Conservation (phyloP, 2,113 vertebrate genomes). For the Pterocles gutturalis region DNA sequence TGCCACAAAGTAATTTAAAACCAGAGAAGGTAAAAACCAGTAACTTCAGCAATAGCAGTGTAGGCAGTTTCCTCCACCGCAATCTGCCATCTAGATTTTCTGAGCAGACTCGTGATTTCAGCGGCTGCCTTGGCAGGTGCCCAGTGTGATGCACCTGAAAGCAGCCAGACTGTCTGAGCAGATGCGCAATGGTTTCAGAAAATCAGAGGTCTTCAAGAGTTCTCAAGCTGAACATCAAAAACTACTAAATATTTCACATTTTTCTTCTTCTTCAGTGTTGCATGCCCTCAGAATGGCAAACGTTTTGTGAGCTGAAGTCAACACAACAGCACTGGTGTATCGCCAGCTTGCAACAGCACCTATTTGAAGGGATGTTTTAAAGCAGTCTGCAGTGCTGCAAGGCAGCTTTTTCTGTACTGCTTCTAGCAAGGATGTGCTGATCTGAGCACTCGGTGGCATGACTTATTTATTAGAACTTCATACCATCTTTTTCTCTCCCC, state of each 20-base stretch:
- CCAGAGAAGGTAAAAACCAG: slow-evolving; percentile 23
- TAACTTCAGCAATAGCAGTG: neutral
- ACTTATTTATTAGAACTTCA: slow-evolving; percentile 55
- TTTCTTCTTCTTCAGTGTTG: neutral
- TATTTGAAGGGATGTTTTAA: neutral
- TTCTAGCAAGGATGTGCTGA: slow-evolving; percentile 50
- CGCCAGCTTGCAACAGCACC: neutral
- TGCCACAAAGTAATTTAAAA: neutral
- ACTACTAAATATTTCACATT: neutral
- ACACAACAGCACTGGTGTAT: neutral
- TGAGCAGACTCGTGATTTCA: neutral
- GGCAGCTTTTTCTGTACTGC: neutral
- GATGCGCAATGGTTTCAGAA: neutral
- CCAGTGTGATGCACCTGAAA: neutral
- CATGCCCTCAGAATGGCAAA: neutral
- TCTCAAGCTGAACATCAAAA: neutral
- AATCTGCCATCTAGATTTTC: slow-evolving; percentile 12
- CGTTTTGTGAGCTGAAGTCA: neutral
- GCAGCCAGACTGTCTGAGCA: slow-evolving; percentile 8
- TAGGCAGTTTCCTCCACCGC: neutral
- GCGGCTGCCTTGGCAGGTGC: neutral
- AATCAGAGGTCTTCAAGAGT: neutral
- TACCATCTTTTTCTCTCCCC: neutral
- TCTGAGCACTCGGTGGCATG: neutral
- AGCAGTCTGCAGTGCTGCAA: slow-evolving; percentile 10